These are phyloP conservation scores for Stictocephala bisonia DNA, from an alignment of 2,888 invertebrate genomes.

Conservation along the genomic window DNA sequence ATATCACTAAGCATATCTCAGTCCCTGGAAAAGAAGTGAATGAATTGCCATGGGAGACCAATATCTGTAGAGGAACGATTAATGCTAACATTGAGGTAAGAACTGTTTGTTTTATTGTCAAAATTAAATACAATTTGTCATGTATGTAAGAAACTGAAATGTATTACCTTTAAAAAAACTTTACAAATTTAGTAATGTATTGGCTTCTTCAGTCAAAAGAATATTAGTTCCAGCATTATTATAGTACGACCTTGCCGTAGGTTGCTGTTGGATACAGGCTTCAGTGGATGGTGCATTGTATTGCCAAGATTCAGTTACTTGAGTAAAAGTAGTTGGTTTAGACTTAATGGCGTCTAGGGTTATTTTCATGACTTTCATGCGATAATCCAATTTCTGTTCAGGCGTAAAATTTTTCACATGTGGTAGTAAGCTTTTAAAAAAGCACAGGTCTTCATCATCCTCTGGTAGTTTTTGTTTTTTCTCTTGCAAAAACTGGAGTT, in stretches of 20 bases:
- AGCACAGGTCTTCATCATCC: constrained; percentile 26
- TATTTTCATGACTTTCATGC: constrained; percentile 7
- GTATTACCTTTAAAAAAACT: not conserved
- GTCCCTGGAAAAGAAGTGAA: constrained; percentile 10
- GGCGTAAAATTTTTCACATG: constrained; percentile 7
- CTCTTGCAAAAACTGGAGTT: constrained; percentile 11
- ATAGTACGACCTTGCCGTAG: constrained; percentile 7
- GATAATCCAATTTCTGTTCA: constrained; percentile 10
- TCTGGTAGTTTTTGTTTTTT: constrained; percentile 12
- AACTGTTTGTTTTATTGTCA: constrained; percentile 10
- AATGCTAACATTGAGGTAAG: constrained; percentile 13
- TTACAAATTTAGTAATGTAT: not conserved
- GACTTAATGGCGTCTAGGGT: constrained; percentile 3
- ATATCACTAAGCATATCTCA: constrained; percentile 7
- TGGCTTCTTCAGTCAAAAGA: constrained; percentile 13
- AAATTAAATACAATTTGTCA: constrained; percentile 7
- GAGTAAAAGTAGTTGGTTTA: constrained; percentile 7
- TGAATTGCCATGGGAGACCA: constrained; percentile 2
- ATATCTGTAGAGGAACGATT: constrained; percentile 13
- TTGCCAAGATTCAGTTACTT: constrained; percentile 6
- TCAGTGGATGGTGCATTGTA: constrained; percentile 13
- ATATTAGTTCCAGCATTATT: constrained; percentile 9
- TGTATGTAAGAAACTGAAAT: constrained; percentile 2
- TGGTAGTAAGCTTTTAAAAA: constrained; percentile 34
- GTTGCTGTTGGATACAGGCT: constrained; percentile 13